Conservation (phyloP, 2,888 invertebrate species). For the Antitype chi region DNA sequence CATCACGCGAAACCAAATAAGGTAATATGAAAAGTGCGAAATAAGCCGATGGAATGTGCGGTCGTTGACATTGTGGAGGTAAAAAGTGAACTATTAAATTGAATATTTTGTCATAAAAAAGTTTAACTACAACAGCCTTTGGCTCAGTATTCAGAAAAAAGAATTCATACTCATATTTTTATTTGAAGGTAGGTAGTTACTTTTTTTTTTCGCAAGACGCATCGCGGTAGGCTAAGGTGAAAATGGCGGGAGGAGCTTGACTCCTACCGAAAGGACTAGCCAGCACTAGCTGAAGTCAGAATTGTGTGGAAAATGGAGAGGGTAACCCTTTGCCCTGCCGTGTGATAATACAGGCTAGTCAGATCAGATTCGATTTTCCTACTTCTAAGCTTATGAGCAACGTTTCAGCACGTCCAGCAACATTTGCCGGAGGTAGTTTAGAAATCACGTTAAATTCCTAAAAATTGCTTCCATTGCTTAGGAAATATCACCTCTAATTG, state of each 20-base stretch:
- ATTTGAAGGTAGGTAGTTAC: not conserved
- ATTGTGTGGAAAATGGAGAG: not conserved
- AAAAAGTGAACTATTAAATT: conserved; percentile 27
- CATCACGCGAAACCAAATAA: conserved; percentile 43
- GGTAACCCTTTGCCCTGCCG: not conserved
- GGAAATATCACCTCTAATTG: not conserved
- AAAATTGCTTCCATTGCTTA: not conserved
- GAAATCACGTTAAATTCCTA: too few species aligned
- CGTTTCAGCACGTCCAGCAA: not conserved
- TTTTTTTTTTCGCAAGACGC: not conserved
- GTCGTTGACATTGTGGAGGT: conserved; percentile 27
- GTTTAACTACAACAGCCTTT: not conserved
- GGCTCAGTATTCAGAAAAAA: not conserved
- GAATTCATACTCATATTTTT: not conserved
- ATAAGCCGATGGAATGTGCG: conserved; percentile 29
- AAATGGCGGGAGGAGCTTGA: not conserved
- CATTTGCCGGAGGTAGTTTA: not conserved
- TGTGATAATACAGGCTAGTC: not conserved
- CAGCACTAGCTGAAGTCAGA: not conserved
- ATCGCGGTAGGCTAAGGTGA: too few species aligned
- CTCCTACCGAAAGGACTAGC: not conserved
- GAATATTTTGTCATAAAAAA: conserved; percentile 19
- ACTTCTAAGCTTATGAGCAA: not conserved
- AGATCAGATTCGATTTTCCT: not conserved
- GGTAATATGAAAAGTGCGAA: conserved; percentile 33